A percentile compares a stretch with the other conserved stretches of the same genome.
phyloP scores from a whole-genome alignment of 2,888 invertebrate species.

The Melanostoma scalare region DNA sequence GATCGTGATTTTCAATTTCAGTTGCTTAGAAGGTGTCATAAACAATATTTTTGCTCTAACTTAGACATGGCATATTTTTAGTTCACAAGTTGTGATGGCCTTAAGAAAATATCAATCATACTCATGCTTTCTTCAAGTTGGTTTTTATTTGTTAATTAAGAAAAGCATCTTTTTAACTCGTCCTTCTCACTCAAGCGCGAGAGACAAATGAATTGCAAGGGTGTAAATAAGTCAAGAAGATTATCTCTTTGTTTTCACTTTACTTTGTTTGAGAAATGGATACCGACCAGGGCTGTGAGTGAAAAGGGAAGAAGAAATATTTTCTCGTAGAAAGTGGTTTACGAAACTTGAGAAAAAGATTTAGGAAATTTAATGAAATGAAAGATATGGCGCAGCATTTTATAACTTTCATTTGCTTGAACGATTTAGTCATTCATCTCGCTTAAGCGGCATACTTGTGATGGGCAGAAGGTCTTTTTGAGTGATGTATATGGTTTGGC shows the following conservation, averaged over 20 bases:
- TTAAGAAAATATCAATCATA: slow-evolving; percentile 53
- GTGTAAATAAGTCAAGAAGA: slow-evolving; percentile 30
- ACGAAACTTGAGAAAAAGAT: background rate
- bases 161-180: slow-evolving; percentile 48
- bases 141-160: slow-evolving; percentile 60
- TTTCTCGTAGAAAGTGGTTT: background rate
- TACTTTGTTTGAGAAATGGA: slow-evolving; percentile 5
- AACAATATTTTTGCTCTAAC: no score
- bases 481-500: no score
- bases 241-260: slow-evolving; percentile 4
- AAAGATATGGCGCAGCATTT: background rate
- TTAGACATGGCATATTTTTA: no score
- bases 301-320: background rate
- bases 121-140: slow-evolving; percentile 43
- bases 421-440: background rate
- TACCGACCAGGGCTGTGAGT: background rate
- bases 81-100: background rate
- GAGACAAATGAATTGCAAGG: slow-evolving; percentile 47
- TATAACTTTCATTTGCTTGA: background rate
- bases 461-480: no score
- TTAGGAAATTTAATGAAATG: background rate
- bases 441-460: background rate
- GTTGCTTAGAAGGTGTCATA: no score
- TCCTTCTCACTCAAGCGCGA: slow-evolving; percentile 32
- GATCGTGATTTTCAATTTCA: no score